These are phyloP conservation scores for Microctonus aethiopoides DNA, from an alignment of 2,888 invertebrate species.

Conservation along the genomic window DNA sequence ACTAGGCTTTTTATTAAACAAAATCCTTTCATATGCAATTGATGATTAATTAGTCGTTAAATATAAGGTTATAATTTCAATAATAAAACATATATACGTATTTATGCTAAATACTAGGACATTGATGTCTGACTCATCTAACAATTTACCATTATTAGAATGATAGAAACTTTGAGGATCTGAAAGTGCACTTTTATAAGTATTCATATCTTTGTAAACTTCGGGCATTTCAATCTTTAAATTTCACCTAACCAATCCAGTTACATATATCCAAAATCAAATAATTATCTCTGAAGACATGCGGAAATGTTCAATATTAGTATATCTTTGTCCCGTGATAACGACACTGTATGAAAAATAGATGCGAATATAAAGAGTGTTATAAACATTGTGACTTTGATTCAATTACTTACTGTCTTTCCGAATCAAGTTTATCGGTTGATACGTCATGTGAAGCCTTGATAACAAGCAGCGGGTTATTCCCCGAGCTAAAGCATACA, in stretches of 20 bases:
- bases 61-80: background rate
- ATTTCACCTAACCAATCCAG: background rate
- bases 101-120: background rate
- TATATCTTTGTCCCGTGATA: background rate
- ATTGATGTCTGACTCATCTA: background rate
- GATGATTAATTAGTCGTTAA: no score
- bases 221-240: slow-evolving; percentile 23
- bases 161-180: slow-evolving; percentile 16
- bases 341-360: background rate
- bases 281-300: no score
- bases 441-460: slow-evolving; percentile 29
- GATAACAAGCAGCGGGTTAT: slow-evolving; percentile 40
- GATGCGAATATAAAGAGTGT: background rate
- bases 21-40: no score
- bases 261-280: background rate
- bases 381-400: slow-evolving; percentile 2
- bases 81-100: background rate
- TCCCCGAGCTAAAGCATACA: slow-evolving; percentile 37
- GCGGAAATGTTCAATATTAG: no score
- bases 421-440: slow-evolving; percentile 21
- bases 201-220: slow-evolving; percentile 17
- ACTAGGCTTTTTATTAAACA: no score
- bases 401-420: slow-evolving; percentile 19
- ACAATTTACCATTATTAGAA: slow-evolving; percentile 19
- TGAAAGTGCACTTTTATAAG: background rate